Conservation (phyloP, 2,113 vertebrate genomes). For the Vireo altiloquus region DNA sequence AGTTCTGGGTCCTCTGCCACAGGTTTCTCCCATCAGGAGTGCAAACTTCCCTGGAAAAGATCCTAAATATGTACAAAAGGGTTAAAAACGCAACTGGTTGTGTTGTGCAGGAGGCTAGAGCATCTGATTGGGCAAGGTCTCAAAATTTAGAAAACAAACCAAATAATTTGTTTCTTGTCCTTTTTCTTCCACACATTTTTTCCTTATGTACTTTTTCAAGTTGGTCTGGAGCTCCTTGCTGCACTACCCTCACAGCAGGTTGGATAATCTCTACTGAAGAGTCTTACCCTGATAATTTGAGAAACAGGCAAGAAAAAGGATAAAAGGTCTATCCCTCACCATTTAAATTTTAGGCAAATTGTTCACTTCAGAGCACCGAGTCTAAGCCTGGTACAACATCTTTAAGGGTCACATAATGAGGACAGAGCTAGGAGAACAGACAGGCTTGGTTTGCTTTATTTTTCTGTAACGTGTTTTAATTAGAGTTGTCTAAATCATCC, state of each 20-base stretch:
- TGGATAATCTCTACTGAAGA: not conserved
- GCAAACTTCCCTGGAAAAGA: not conserved
- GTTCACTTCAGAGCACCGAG: not conserved
- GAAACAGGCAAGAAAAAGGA: accelerated
- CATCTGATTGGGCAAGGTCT: not conserved
- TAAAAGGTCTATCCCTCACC: accelerated
- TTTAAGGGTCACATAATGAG: not conserved
- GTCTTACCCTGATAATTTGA: not conserved
- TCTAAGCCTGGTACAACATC: not conserved
- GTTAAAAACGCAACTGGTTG: accelerated
- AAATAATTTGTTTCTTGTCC: not conserved
- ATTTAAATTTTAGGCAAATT: not conserved
- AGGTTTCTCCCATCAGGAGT: accelerated
- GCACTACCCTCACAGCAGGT: accelerated
- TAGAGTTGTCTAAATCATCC: not conserved
- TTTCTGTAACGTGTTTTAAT: not conserved
- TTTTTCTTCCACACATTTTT: not conserved
- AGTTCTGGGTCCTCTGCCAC: not conserved
- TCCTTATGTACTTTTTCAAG: accelerated
- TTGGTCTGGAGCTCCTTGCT: not conserved
- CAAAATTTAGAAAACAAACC: not conserved
- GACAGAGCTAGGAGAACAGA: not conserved
- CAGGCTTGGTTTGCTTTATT: not conserved
- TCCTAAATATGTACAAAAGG: accelerated
- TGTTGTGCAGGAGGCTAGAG: not conserved